Evolutionary conservation across 2,888 invertebrate genomes (phyloP), one percentile per base, ranked within the genome.

Genomic region (Congeria kusceri): DNA sequence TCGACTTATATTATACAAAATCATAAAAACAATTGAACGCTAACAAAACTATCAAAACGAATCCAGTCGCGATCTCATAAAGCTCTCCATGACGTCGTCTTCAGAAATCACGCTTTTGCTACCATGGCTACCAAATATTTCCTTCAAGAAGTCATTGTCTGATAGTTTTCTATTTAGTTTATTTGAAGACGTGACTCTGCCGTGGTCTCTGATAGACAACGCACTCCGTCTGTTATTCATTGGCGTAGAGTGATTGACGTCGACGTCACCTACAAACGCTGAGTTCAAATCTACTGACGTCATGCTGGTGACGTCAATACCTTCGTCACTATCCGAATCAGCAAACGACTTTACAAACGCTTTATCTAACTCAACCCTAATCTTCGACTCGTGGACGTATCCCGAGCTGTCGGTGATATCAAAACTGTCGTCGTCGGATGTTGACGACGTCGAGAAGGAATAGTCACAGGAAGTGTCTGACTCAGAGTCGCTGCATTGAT

Each of bases 261-360:
- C 25, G 27, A 25, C 29, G 29, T 67, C 63, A n/a, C 27, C 62
- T 5, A 77, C 66, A 67, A 77, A 77, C 29, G 77, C 66, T 25
- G 66, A 56, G 27, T 77, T 71, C 39, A 77, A 57, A 57, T 71
- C 77, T 15, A 44, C 47, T 29, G 77, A 77, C n/a, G 49, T 53
- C 13, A 71, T 62, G 66, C 77, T 77, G 28, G 71, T 71, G 46
- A 77, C 71, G 27, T 77, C 77, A 62, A 77, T 77, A 56, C 77
- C 77, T 71, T 77, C 77, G 57, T 77, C 77, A 70, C 70, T 67
- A 27, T 71, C 77, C 7, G 71, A 71, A 32, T 72, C 63, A 58
- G 39, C 46, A 29, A 58, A 62, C 20, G 64, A 61, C 27, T 70
- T 71, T 2, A 77, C 46, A 46, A 77, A 77, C 39, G 77, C 77